A percentile compares a stretch with the other conserved stretches of the same genome.
Evolutionary conservation across 2,797 vertebrate genomes (phyloP).

Genomic region (Micropoecilia bifurca): DNA sequence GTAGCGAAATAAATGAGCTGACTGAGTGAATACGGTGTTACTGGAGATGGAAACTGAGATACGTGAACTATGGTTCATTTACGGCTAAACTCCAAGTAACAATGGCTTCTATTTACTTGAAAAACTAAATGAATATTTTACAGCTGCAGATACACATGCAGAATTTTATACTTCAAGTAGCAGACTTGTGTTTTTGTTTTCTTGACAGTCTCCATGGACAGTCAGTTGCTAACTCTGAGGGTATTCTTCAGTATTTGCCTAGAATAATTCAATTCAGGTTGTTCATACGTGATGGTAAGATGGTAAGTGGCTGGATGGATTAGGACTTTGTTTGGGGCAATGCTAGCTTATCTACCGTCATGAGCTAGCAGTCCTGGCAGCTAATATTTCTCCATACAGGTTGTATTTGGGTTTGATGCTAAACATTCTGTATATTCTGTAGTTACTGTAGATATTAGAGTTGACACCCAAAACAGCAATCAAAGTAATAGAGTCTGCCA

Average conservation of each 20-base stretch:
- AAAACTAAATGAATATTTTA: neutral
- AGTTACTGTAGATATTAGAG: neutral
- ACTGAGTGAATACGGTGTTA: neutral
- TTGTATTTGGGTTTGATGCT: neutral
- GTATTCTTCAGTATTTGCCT: neutral
- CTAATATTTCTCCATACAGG: neutral
- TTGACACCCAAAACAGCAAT: neutral
- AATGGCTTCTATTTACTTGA: neutral
- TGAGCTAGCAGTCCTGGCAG: neutral
- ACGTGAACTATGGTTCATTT: neutral
- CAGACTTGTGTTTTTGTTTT: neutral
- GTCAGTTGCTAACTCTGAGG: neutral
- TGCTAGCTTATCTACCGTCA: neutral
- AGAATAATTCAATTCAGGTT: neutral
- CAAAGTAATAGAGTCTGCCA: neutral
- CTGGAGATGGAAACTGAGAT: neutral
- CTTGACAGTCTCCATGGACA: neutral
- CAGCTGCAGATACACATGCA: neutral
- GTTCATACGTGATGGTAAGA: neutral
- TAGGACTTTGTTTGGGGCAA: neutral
- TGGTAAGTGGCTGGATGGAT: neutral
- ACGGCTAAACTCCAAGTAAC: neutral
- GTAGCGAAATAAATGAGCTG: neutral
- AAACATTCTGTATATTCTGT: neutral
- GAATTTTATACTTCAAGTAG: neutral